These are phyloP conservation scores for Cynopterus brachyotis DNA, from an alignment of 2,113 vertebrate species.

Conservation along the genomic window DNA sequence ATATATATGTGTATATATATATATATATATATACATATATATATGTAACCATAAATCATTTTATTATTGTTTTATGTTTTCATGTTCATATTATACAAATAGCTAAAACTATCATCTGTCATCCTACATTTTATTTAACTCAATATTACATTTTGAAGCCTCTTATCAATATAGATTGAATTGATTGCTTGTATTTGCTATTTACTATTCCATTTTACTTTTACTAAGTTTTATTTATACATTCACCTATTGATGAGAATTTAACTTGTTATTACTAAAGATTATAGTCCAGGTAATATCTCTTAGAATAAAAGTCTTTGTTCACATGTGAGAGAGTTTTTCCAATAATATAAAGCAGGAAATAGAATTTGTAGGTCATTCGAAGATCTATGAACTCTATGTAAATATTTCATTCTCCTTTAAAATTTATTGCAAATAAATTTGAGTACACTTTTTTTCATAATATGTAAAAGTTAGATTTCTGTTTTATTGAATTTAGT, in stretches of 20 bases:
- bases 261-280: not conserved
- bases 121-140: not conserved
- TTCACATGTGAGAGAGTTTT: not conserved
- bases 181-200: not conserved
- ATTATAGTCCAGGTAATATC: not conserved
- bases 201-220: not conserved
- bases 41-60: not conserved
- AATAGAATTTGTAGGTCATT: not conserved
- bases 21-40: not conserved
- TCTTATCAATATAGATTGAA: not conserved
- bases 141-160: not conserved
- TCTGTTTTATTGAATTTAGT: not conserved
- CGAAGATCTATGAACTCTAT: not conserved
- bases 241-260: not conserved
- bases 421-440: not conserved
- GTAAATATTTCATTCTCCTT: not conserved
- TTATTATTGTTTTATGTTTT: not conserved
- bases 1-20: too few relatives aligned
- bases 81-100: not conserved
- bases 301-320: not conserved
- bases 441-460: not conserved
- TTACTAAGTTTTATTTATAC: not conserved
- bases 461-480: not conserved
- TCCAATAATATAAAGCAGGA: not conserved
- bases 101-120: not conserved